phyloP scores from a whole-genome alignment of 2,113 vertebrate genomes.

The Callorhinus ursinus region DNA sequence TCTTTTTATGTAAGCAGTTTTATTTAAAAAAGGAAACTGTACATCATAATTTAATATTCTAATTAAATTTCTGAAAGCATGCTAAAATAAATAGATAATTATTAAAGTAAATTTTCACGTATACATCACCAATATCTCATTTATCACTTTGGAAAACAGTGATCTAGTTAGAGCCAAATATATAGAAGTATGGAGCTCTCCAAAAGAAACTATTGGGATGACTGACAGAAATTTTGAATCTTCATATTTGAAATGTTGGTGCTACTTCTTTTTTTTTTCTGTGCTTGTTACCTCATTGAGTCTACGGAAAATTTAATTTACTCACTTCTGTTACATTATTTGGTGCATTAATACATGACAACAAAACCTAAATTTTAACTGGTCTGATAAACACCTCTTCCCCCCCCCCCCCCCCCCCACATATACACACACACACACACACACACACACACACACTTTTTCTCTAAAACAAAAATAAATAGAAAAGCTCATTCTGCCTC shows the following conservation, averaged over 20 bases:
- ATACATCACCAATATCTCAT: neutral
- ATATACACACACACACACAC: neutral
- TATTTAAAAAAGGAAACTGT: constrained; percentile 11
- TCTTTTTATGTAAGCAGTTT: neutral
- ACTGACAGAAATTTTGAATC: neutral
- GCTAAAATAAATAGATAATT: neutral
- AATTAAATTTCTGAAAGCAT: constrained; percentile 2
- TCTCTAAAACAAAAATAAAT: neutral
- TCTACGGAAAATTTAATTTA: neutral
- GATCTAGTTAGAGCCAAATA: constrained; percentile 1
- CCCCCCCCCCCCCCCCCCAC: too few species aligned
- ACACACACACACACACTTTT: neutral
- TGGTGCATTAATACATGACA: neutral
- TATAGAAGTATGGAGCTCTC: neutral
- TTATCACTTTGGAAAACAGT: neutral
- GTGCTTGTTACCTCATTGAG: neutral
- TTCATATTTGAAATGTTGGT: neutral
- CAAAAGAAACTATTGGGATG: neutral
- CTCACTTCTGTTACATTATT: neutral
- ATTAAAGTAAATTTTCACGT: constrained; percentile 4
- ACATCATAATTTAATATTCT: neutral
- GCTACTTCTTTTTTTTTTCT: neutral
- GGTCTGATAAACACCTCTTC: neutral
- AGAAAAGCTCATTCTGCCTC: neutral
- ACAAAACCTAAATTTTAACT: neutral